phyloP scores from a whole-genome alignment of 2,888 invertebrate genomes.

The Macropis europaea region DNA sequence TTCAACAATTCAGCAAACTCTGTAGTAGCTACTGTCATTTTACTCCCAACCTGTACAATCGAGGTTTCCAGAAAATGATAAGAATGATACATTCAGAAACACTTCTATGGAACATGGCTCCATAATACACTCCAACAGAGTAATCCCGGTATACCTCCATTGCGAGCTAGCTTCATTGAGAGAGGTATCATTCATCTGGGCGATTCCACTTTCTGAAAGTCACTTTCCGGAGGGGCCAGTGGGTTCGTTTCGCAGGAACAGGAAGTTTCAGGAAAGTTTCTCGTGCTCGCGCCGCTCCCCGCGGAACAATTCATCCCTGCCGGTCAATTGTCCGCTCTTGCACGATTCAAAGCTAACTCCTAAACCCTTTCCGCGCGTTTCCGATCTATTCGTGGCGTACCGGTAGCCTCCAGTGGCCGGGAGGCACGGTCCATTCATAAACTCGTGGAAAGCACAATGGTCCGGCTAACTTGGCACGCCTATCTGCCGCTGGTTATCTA shows the following conservation, averaged over 20 bases:
- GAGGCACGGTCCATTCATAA: conserved; percentile 57
- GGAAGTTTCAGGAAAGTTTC: conserved; percentile 43
- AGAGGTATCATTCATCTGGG: not conserved
- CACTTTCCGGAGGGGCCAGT: not conserved
- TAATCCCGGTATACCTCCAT: not conserved
- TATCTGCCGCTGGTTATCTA: conserved; percentile 64
- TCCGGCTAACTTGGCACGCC: conserved; percentile 56
- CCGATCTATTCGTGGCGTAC: conserved; percentile 57
- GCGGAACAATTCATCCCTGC: conserved; percentile 19
- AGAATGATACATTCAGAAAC: too few species aligned
- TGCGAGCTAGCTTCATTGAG: not conserved
- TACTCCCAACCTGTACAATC: too few species aligned
- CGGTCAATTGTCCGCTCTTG: conserved; percentile 40
- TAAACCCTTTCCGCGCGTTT: conserved; percentile 48
- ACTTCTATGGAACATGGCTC: too few species aligned
- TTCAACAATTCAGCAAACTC: too few species aligned
- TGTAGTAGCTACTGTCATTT: too few species aligned
- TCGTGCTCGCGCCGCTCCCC: conserved; percentile 6
- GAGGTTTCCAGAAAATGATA: too few species aligned
- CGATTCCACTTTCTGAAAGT: conserved; percentile 17
- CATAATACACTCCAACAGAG: too few species aligned
- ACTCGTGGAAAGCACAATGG: conserved; percentile 47
- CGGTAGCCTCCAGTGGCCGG: conserved; percentile 35
- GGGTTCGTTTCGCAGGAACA: conserved; percentile 3
- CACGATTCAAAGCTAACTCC: conserved; percentile 39